These are phyloP conservation scores for Heliconius himera DNA, from an alignment of 1,140 invertebrate species.

Conservation along the genomic window DNA sequence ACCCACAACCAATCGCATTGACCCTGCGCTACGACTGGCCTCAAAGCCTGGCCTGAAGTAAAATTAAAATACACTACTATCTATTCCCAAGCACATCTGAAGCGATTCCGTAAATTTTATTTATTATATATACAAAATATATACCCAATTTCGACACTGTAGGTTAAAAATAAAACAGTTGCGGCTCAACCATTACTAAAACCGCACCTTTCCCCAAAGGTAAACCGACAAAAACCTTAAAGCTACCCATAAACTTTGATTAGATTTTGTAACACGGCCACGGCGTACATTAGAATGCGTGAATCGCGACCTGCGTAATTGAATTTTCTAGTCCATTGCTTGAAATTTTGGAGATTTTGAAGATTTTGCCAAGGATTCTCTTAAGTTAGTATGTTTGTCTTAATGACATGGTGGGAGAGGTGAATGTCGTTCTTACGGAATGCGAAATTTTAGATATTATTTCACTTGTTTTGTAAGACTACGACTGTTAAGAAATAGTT, in stretches of 20 bases:
- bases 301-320: slow-evolving; percentile 72
- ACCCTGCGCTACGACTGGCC: too few species aligned
- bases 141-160: not conserved
- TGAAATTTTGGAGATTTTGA: slow-evolving; percentile 58
- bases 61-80: too few species aligned
- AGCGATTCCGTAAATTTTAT: too few species aligned
- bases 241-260: slow-evolving; percentile 78
- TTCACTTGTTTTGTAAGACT: not conserved
- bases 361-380: slow-evolving; percentile 45
- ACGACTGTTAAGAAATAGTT: not conserved
- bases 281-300: slow-evolving; percentile 75
- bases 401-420: slow-evolving; percentile 3
- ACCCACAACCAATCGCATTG: too few species aligned
- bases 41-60: too few species aligned
- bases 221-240: slow-evolving; percentile 69
- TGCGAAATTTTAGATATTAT: not conserved
- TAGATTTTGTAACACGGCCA: slow-evolving; percentile 74
- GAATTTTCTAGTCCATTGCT: slow-evolving; percentile 77
- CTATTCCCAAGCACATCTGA: too few species aligned
- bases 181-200: slow-evolving; percentile 28
- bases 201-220: slow-evolving; percentile 47
- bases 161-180: slow-evolving; percentile 18
- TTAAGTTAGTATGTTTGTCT: slow-evolving; percentile 34
- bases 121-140: not conserved
- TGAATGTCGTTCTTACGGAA: not conserved